Percentiles rank a stretch among this genome's conserved stretches.
Evolutionary conservation across 2,113 vertebrate genomes (phyloP).

Genomic region (Caranx melampygus): DNA sequence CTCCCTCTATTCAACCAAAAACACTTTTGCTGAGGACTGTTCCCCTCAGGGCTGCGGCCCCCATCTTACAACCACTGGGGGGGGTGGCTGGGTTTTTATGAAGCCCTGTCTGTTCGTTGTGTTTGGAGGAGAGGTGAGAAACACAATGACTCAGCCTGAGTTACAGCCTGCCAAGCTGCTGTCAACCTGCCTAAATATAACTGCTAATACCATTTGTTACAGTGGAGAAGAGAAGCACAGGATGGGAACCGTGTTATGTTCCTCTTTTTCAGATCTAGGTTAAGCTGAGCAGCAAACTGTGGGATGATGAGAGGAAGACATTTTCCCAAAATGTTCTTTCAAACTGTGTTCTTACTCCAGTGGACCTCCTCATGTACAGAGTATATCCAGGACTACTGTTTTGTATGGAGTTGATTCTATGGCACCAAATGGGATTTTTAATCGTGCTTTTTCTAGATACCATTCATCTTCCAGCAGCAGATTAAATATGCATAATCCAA

Average conservation of each 20-base stretch:
- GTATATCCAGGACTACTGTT: background rate
- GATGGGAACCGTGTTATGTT: background rate
- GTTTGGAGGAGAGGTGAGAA: slow-evolving; percentile 57
- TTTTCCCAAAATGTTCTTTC: background rate
- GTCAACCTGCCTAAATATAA: slow-evolving; percentile 69
- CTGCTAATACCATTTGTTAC: slow-evolving; percentile 53
- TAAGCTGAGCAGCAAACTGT: slow-evolving; percentile 4
- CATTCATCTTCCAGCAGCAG: slow-evolving; percentile 22
- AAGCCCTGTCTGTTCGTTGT: slow-evolving; percentile 36
- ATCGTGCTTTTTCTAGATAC: background rate
- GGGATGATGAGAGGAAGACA: slow-evolving; percentile 5
- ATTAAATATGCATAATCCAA: slow-evolving; percentile 34
- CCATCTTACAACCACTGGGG: background rate
- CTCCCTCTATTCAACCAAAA: slow-evolving; percentile 5
- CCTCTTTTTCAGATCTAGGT: slow-evolving; percentile 21
- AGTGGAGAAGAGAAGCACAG: slow-evolving; percentile 19
- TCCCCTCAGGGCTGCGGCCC: slow-evolving; percentile 4
- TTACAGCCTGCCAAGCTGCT: slow-evolving; percentile 57
- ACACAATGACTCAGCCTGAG: slow-evolving; percentile 55
- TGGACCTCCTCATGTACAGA: background rate
- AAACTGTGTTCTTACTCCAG: background rate
- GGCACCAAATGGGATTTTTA: no score
- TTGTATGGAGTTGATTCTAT: background rate
- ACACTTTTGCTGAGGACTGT: slow-evolving; percentile 19
- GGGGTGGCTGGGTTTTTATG: slow-evolving; percentile 36